These are phyloP conservation scores for Pseudomugil gertrudae DNA, from an alignment of 2,797 vertebrate species.

Conservation along the genomic window DNA sequence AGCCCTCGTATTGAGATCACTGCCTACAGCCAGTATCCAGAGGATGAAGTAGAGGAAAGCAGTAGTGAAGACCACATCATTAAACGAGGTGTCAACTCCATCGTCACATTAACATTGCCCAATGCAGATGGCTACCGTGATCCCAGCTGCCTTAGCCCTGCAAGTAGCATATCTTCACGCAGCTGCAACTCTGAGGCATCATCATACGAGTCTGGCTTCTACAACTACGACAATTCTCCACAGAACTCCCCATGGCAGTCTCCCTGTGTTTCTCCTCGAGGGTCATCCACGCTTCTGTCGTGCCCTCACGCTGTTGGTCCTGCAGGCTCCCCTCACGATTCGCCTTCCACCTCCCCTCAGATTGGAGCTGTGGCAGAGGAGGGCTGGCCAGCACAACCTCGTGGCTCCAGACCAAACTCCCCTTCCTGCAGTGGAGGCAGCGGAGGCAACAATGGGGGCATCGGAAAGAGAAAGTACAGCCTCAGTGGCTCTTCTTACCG, in stretches of 20 bases:
- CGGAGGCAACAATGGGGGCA: conserved; percentile 23
- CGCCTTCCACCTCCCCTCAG: conserved; percentile 91
- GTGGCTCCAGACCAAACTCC: conserved; percentile 87
- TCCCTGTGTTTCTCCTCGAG: conserved; percentile 94
- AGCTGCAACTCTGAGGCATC: conserved; percentile 97
- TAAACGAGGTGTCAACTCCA: conserved; percentile 87
- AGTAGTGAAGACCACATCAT: conserved; percentile 67
- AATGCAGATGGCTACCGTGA: conserved; percentile 93
- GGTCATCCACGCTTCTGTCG: conserved; percentile 79
- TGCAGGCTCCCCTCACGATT: conserved; percentile 87
- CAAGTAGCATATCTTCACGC: conserved; percentile 94
- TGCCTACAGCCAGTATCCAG: conserved; percentile 92
- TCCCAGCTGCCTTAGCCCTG: conserved; percentile 94
- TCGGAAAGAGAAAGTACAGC: conserved; percentile 93
- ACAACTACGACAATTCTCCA: conserved; percentile 91
- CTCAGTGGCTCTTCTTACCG: conserved; percentile 84
- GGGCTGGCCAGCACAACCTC: conserved; percentile 85
- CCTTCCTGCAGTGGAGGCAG: conserved; percentile 82
- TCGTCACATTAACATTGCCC: conserved; percentile 92
- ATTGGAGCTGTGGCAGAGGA: conserved; percentile 90
- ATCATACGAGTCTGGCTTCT: conserved; percentile 95
- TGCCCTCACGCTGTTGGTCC: conserved; percentile 83
- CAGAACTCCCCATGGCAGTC: conserved; percentile 98
- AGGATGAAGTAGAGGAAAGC: conserved; percentile 88
- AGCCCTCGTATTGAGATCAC: conserved; percentile 99